These are phyloP conservation scores for Gonatopus flavifemur DNA, from an alignment of 1,140 invertebrate genomes.

Conservation along the genomic window DNA sequence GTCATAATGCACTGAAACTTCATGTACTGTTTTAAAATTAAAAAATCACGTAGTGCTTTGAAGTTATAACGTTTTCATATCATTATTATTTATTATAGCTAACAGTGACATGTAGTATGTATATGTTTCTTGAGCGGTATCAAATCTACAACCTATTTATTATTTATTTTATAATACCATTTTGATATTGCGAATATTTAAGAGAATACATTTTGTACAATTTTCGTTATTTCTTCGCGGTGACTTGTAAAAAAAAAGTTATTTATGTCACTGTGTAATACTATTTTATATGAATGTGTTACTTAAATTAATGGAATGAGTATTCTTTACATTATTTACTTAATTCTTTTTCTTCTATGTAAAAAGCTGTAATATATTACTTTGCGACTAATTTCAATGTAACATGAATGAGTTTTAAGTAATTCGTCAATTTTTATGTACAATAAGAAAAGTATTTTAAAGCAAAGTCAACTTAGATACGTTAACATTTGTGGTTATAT, in stretches of 20 bases:
- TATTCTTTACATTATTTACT: constrained; percentile 43
- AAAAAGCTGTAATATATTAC: constrained; percentile 54
- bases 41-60: background rate
- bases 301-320: constrained; percentile 54
- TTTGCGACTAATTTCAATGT: constrained; percentile 22
- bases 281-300: constrained; percentile 47
- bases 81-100: constrained; percentile 34
- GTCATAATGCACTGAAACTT: background rate
- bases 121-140: constrained; percentile 41
- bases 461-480: constrained; percentile 53
- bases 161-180: constrained; percentile 53
- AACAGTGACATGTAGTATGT: constrained; percentile 35
- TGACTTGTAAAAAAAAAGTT: constrained; percentile 55
- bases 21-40: background rate
- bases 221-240: constrained; percentile 39
- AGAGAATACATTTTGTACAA: constrained; percentile 49
- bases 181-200: constrained; percentile 44
- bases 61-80: background rate
- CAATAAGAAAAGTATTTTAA: constrained; percentile 48
- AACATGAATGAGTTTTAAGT: constrained; percentile 30
- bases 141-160: constrained; percentile 52
- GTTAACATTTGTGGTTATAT: constrained; percentile 32
- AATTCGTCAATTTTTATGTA: constrained; percentile 43
- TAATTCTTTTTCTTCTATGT: constrained; percentile 48
- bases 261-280: constrained; percentile 53